phyloP scores from a whole-genome alignment of 2,113 vertebrate species.

The Microtus richardsoni region DNA sequence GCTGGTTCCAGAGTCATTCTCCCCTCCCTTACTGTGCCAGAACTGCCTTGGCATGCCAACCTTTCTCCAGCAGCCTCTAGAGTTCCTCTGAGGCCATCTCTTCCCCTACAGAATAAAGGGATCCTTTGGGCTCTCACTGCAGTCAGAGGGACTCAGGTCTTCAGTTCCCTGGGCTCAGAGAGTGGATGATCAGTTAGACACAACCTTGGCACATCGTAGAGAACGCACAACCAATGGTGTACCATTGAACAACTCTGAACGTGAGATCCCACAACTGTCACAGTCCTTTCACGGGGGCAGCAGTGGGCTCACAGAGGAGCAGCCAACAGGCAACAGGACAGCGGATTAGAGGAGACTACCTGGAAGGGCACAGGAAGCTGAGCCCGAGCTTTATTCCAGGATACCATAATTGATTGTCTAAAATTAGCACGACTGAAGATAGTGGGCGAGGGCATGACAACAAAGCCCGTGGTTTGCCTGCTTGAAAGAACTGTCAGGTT shows the following conservation, averaged over 20 bases:
- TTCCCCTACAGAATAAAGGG: background rate
- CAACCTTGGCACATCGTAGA: background rate
- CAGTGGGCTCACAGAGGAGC: background rate
- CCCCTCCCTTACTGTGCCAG: background rate
- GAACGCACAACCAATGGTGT: background rate
- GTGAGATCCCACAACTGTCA: background rate
- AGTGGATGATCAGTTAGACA: background rate
- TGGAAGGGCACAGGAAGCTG: background rate
- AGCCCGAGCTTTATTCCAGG: constrained; percentile 16
- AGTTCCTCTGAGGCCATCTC: background rate
- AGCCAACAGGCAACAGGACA: background rate
- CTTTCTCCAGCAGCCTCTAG: background rate
- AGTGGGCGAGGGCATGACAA: background rate
- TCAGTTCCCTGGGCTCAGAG: background rate
- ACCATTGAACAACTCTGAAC: too few relatives aligned
- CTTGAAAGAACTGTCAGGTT: background rate
- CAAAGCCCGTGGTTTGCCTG: background rate
- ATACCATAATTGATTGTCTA: background rate
- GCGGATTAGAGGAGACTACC: background rate
- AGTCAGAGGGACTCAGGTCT: background rate
- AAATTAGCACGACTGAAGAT: background rate
- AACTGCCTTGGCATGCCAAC: background rate
- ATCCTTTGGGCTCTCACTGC: background rate
- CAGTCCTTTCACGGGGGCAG: background rate
- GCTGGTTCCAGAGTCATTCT: constrained; percentile 50